A percentile compares a stretch with the other conserved stretches of the same genome.
phyloP scores from a whole-genome alignment of 1,140 invertebrate species.

The Calycopis cecrops region DNA sequence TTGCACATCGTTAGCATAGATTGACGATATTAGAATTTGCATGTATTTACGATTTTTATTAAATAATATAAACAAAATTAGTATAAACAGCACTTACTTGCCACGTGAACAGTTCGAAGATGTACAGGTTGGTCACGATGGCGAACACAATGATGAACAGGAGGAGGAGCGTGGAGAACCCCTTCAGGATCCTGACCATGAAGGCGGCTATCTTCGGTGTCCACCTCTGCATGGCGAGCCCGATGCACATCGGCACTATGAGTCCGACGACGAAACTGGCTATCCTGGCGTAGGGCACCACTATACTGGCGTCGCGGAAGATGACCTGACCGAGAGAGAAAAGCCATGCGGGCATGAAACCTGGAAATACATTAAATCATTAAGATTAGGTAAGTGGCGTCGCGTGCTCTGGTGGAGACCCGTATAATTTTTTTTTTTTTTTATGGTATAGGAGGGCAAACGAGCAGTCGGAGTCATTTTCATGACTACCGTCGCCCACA shows the following conservation, averaged over 20 bases:
- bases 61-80: too few species aligned
- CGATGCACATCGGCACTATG: slow-evolving; percentile 89
- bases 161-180: slow-evolving; percentile 88
- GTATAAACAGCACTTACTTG: slow-evolving; percentile 78
- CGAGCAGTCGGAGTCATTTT: too few species aligned
- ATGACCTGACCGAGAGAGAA: slow-evolving; percentile 91
- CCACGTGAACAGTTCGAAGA: slow-evolving; percentile 94
- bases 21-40: too few species aligned
- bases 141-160: slow-evolving; percentile 95
- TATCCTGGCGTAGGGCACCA: slow-evolving; percentile 89
- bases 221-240: slow-evolving; percentile 83
- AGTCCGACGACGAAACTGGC: slow-evolving; percentile 84
- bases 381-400: background rate
- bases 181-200: slow-evolving; percentile 88
- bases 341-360: slow-evolving; percentile 97
- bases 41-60: too few species aligned
- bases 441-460: too few species aligned
- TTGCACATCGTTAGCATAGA: too few species aligned
- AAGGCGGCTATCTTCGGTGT: slow-evolving; percentile 80
- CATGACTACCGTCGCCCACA: too few species aligned
- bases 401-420: too few species aligned
- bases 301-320: slow-evolving; percentile 81
- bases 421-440: too few species aligned
- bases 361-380: slow-evolving; percentile 69
- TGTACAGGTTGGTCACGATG: slow-evolving; percentile 91